Base-by-base conservation (phyloP, 2,888 invertebrate species). In the Lacanobia oleracea region DNA sequence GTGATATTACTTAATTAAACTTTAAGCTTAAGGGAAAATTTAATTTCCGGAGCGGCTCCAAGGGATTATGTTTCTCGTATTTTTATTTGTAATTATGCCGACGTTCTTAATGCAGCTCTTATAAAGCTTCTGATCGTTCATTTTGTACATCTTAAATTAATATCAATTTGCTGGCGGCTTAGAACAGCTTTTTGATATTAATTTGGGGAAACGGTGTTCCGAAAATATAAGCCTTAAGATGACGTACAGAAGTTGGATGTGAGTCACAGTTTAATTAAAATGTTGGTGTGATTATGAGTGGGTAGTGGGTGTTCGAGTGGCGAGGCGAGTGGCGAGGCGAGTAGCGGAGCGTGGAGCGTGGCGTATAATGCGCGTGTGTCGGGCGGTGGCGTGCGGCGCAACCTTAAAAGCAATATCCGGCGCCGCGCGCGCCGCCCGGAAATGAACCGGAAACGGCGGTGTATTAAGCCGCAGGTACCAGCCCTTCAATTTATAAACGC, bases 381-480 rank as follows among this genome's bases (percentile, higher is more conserved):
- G 80, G 80, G 87, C 87, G 87, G 83, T 93, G 91, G 94, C 94
- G 95, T 94, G 95, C 91, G 91, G 94, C 93, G 91, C 94, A 94
- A 93, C 96, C 96, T 96, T 96, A 96, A 96, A 96, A 95, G 96
- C 96, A 96, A 96, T 96, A 96, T 96, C 96, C 96, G 96, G 95
- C 92, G 91, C 92, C 93, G 95, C 94, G 95, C 95, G 95, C 94
- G 94, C 93, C 93, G 94, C 87, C 94, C 94, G 96, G 96, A 96
- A 96, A 96, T 96, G 96, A 96, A 96, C 94, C 96, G 96, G 96
- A 96, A 96, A 96, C 96, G 92, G 95, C 92, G 96, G 96, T 94
- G 96, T 96, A 96, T 96, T 96, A 96, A 96, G 96, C 96, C 94
- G 93, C 96, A 96, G 96, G 96, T 96, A 96, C 93, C 92, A 93